Evolutionary conservation across 2,797 vertebrate genomes (phyloP), one percentile per base, ranked within the genome.

Genomic region (Tauraco hartlaubi): DNA sequence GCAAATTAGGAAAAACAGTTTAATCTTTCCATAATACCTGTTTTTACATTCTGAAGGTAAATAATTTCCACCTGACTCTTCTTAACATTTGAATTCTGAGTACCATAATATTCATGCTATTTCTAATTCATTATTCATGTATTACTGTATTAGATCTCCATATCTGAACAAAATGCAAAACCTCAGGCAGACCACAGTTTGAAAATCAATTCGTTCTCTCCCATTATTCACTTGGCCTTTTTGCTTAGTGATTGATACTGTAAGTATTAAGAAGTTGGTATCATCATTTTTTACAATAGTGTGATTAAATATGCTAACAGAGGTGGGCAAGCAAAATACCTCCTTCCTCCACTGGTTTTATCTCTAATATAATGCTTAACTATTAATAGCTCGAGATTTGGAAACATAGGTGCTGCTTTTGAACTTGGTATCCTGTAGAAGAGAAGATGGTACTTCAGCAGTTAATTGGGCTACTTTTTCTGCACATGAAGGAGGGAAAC

Each of bases 61-160:
- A 74, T 56, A 79, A 59, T 63, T 75, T 64, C 46, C 23, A 63
- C 13, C 22, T 72, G 48, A 52, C 3, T 76, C 58, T 81, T 85
- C 55, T 76, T 71, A 94, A 55, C 28, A 51, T 72, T 52, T 80
- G 15, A 74, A 89, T 90, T 91, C 48, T 76, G n/a, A 89, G 21
- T 58, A 85, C 33, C 12, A 31, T 58, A 66, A 61, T 54, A 69
- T 52, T 75, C 19, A 46, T 41, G 20, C 26, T 73, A 63, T 21
- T 64, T 67, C 28, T 43, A 77, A 87, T 73, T 76, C 12, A 56
- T 83, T 83, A 87, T 67, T 92, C 21, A 62, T n/a, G 6, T 48
- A 48, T 80, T 74, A 72, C 12, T 18, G 58, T 79, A 62, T 79
- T 79, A 85, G 28, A 58, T 44, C 14, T 15, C n/a, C 31, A 31